Evolutionary conservation across 2,888 invertebrate species (phyloP).

Genomic region (Euzophera pinguis): DNA sequence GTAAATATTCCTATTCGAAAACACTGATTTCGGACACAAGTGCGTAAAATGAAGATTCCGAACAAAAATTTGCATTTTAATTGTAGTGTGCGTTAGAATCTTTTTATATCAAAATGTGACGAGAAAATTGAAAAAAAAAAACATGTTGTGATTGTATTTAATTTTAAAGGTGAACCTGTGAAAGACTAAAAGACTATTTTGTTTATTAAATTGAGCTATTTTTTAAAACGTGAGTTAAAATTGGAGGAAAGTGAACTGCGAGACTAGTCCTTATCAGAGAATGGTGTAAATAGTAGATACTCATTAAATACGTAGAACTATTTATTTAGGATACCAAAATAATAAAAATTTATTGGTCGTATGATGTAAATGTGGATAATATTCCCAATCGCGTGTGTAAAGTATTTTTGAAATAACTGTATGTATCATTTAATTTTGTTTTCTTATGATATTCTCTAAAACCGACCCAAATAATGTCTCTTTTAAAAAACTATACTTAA

Average conservation of each 20-base stretch:
- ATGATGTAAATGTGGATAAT: slow-evolving; percentile 45
- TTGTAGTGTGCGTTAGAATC: neutral
- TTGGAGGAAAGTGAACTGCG: slow-evolving; percentile 33
- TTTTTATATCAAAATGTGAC: neutral
- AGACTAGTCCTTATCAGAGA: slow-evolving; percentile 70
- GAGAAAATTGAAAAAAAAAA: slow-evolving; percentile 1
- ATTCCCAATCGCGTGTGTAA: slow-evolving; percentile 26
- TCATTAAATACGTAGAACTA: slow-evolving; percentile 72
- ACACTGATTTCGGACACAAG: neutral
- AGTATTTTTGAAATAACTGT: slow-evolving; percentile 35
- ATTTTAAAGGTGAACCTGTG: slow-evolving; percentile 2
- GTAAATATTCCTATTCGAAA: neutral
- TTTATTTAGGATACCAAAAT: slow-evolving; percentile 61
- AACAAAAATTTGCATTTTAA: neutral
- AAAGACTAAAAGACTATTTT: slow-evolving; percentile 13
- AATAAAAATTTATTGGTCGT: slow-evolving; percentile 55
- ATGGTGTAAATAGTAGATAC: slow-evolving; percentile 75
- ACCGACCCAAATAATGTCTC: too few relatives aligned
- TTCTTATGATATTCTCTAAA: too few relatives aligned
- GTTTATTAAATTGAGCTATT: slow-evolving; percentile 19
- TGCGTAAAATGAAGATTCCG: neutral
- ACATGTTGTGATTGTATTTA: neutral
- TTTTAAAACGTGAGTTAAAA: slow-evolving; percentile 21
- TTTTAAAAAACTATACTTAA: too few relatives aligned
- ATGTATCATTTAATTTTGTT: neutral